phyloP scores from a whole-genome alignment of 2,888 invertebrate genomes.

The Limnephilus lunatus region DNA sequence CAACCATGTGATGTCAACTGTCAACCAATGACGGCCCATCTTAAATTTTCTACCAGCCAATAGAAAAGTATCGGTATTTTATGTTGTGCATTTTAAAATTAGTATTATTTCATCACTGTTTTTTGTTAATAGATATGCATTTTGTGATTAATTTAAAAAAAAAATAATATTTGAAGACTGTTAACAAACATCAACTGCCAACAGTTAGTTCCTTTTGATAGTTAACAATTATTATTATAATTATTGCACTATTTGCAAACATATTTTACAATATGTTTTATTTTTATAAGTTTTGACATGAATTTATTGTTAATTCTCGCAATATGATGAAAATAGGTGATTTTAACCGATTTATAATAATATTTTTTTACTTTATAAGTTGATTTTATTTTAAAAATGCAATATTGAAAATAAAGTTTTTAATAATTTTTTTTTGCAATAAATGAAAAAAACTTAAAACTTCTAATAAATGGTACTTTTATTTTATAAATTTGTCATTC shows the following conservation, averaged over 20 bases:
- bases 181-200: neutral
- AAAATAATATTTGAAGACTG: neutral
- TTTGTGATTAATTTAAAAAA: neutral
- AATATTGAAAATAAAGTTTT: neutral
- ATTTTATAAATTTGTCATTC: neutral
- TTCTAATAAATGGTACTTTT: neutral
- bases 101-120: neutral
- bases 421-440: neutral
- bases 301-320: neutral
- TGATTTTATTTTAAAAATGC: neutral
- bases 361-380: neutral
- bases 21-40: neutral
- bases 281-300: neutral
- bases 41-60: neutral
- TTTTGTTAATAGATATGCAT: neutral
- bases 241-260: neutral
- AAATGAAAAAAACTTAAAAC: neutral
- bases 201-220: neutral
- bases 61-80: neutral
- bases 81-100: neutral
- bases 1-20: too few species aligned
- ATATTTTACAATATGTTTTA: neutral
- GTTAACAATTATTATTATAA: neutral
- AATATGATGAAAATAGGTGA: neutral
- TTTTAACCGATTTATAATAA: neutral